A percentile compares a stretch with the other conserved stretches of the same genome.
Evolutionary conservation across 2,113 vertebrate genomes (phyloP).

Genomic region (Ceratotherium simum): DNA sequence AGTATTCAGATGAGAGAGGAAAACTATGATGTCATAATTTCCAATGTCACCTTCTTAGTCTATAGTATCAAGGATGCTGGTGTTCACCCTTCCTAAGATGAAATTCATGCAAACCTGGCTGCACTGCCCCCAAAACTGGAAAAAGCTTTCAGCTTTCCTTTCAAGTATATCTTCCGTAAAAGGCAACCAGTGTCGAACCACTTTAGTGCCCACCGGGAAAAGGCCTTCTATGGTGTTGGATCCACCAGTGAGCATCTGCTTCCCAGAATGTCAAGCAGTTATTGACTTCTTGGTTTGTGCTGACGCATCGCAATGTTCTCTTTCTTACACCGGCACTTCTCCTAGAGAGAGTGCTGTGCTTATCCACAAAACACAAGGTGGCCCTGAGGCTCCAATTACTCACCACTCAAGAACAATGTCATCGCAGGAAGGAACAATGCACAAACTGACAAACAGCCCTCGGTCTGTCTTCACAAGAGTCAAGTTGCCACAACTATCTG

Average conservation of each 20-base stretch:
- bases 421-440: not conserved
- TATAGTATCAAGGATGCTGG: too few relatives aligned
- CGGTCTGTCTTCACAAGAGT: not conserved
- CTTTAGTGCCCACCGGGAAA: not conserved
- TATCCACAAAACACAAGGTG: not conserved
- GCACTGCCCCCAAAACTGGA: not conserved
- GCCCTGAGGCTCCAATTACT: slow-evolving; percentile 67
- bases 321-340: not conserved
- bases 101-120: not conserved
- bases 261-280: slow-evolving; percentile 5
- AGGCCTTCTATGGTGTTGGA: not conserved
- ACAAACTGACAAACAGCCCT: not conserved
- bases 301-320: not conserved
- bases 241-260: not conserved
- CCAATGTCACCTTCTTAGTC: not conserved
- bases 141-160: not conserved
- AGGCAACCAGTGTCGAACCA: not conserved
- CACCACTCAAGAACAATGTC: slow-evolving; percentile 45
- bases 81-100: not conserved
- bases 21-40: not conserved
- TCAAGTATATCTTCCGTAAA: not conserved
- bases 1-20: not conserved
- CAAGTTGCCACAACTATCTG: not conserved
- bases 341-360: not conserved
- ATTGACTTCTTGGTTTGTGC: not conserved